Evolutionary conservation across 1,140 invertebrate species (phyloP), one percentile per base, ranked within the genome.

Genomic region (Forficula auricularia): DNA sequence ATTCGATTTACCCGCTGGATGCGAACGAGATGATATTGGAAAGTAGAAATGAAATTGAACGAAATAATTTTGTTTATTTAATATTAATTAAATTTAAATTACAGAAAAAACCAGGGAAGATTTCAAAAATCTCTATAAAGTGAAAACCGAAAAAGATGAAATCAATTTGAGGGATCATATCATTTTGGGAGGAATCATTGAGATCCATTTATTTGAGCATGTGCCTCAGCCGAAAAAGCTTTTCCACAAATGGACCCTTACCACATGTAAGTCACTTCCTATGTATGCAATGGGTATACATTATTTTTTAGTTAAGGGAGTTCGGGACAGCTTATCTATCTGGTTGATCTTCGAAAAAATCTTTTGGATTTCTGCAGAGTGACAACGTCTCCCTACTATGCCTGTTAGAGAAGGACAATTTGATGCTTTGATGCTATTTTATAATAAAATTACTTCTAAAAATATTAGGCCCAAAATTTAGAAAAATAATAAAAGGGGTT

Each of bases 111-210:
- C 60, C 2, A 63, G 61, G 43, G 54, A 55, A 34, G 52, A 56
- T 3, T 46, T 57, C 7, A 54, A 57, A 0, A 44, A 52, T 13
- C 52, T 53, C 3, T 55, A 67, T 2, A 58, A 52, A 18, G 54
- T 56, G 6, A 50, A 51, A 9, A 47, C 63, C 36, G 48, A 54
- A n/a, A 56, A 59, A 42, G 64, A 66, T 0, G 72, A 76, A 50
- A 59, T 80, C 0, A 80, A 80, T 61, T 58, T 79, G 31, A 59
- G 77, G n/a, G 72, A 72, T 48, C 73, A 70, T 48, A 56, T 59
- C 2, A 70, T 80, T 22, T 59, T 79, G 8, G 75, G 76, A 0
- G 77, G 77, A 1, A 63, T 77, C 9, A 75, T 67, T 53, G 66
- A 66, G 47, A 58, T 79, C 9, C 70, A 79, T 54, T 59, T 78